Evolutionary conservation across 2,797 vertebrate genomes (phyloP).

Genomic region (Babyrousa celebensis): DNA sequence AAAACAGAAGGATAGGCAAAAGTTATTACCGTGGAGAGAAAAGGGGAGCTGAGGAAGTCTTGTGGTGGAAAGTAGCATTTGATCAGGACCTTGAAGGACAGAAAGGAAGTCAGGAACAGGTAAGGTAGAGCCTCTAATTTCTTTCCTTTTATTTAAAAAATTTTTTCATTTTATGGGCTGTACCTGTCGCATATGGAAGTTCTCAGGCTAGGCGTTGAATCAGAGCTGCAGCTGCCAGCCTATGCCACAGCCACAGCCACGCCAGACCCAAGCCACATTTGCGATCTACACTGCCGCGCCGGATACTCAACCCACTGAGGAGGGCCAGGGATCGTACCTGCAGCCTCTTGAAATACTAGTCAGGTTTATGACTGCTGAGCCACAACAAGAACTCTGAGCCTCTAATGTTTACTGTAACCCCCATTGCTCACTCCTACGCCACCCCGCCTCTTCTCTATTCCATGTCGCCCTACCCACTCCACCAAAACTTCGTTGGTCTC

Average conservation of each 20-base stretch:
- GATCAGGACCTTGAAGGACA: background rate
- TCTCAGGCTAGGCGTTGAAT: too few species aligned
- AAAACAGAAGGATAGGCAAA: background rate
- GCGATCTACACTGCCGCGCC: too few species aligned
- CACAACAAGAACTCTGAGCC: background rate
- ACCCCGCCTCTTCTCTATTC: background rate
- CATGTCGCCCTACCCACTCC: background rate
- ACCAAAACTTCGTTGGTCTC: background rate
- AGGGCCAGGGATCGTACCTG: too few species aligned
- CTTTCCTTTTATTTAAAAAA: background rate
- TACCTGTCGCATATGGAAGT: too few species aligned
- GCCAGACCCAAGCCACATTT: too few species aligned
- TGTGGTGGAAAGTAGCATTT: background rate
- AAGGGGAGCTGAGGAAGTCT: background rate
- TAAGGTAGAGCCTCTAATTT: background rate
- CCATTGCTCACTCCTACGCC: too few species aligned
- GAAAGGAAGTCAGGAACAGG: background rate
- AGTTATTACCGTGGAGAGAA: background rate
- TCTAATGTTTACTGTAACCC: background rate
- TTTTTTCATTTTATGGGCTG: too few species aligned
- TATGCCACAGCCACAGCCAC: too few species aligned
- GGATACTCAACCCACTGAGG: too few species aligned
- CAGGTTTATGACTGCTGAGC: too few species aligned
- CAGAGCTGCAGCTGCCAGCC: too few species aligned
- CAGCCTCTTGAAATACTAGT: too few species aligned